Base-by-base conservation (phyloP, 2,113 vertebrate genomes). In the Physeter macrocephalus region DNA sequence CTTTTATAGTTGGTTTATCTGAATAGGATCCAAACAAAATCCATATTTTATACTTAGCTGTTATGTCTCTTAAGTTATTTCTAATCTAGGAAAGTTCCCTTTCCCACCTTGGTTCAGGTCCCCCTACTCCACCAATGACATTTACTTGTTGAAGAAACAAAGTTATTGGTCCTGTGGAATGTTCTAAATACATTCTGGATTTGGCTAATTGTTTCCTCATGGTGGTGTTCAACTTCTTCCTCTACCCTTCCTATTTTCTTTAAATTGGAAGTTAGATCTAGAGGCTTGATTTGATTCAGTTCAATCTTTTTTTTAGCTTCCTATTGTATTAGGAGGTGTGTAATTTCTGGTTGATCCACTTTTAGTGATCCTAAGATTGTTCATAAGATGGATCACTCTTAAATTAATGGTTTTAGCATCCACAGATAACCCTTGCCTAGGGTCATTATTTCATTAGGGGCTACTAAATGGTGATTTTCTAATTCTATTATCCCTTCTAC, bases 231-330 rank as follows among this genome's bases (percentile, higher is more conserved):
- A 94, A 67, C 86, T 66, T 94, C 78, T 97, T 88, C 39, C 64
- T 75, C 69, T 69, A n/a, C 29, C 15, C 49, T 78, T 93, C 80
- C 69, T 90, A 85, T 77, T 95, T 96, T 77, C 93, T 90, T 91
- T 64, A 93, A 94, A 90, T 52, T 93, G n/a, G 83, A 93, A 92
- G 57, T 67, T 69, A 96, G 93, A 92, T 93, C 46, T 78, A 92
- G 78, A 95, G 74, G 62, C 36, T 87, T 97, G 69, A 87, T 90
- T 80, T 36, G 14, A 92, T 66, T 91, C 69, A 54, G 59, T 74
- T 93, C 71, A 89, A 59, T 72, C 67, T 57, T n/a, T 89, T 93
- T 85, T 82, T 85, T 59, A 77, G 71, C 86, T 95, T 95, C 71
- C 83, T 93, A 78, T 83, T 85, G 6, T 71, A 96, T 93, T 74